A percentile compares a stretch with the other conserved stretches of the same genome.
phyloP scores from a whole-genome alignment of 64 coral and sea anemone genomes.

The Acropora tenuis region DNA sequence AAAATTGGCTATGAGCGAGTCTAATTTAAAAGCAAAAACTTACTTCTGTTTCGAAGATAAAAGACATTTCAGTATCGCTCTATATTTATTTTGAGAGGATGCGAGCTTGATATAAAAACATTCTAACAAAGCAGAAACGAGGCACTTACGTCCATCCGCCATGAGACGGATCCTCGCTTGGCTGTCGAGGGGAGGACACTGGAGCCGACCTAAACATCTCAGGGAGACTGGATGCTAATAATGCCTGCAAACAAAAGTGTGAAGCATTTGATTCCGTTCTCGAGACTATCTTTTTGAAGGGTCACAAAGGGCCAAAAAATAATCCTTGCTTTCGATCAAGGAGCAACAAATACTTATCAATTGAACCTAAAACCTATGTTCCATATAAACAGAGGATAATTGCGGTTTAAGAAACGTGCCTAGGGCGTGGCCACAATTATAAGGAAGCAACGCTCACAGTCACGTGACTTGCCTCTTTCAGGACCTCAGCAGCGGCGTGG shows the following conservation, averaged over 20 bases:
- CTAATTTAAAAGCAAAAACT: no score
- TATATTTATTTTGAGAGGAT: no score
- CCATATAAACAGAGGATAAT: no score
- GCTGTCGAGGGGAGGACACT: background rate
- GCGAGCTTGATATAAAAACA: no score
- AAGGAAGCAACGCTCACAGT: background rate
- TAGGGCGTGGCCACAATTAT: background rate
- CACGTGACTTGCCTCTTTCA: slow-evolving; percentile 54
- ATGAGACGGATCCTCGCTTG: background rate
- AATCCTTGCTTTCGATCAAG: no score
- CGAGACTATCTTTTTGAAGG: background rate
- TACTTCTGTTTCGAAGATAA: no score
- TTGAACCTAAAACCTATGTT: no score
- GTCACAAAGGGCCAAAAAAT: no score
- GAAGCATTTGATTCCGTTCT: background rate
- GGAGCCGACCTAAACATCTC: slow-evolving; percentile 53
- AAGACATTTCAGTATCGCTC: no score
- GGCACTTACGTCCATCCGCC: slow-evolving; percentile 61
- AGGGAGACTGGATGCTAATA: slow-evolving; percentile 47
- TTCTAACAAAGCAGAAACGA: no score
- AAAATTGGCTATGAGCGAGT: no score
- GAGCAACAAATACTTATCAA: no score
- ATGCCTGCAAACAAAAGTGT: slow-evolving; percentile 36
- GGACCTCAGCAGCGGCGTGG: slow-evolving; percentile 66
- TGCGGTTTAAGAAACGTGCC: background rate